phyloP scores from a whole-genome alignment of 2,888 invertebrate species.

The Orthosia gothica region DNA sequence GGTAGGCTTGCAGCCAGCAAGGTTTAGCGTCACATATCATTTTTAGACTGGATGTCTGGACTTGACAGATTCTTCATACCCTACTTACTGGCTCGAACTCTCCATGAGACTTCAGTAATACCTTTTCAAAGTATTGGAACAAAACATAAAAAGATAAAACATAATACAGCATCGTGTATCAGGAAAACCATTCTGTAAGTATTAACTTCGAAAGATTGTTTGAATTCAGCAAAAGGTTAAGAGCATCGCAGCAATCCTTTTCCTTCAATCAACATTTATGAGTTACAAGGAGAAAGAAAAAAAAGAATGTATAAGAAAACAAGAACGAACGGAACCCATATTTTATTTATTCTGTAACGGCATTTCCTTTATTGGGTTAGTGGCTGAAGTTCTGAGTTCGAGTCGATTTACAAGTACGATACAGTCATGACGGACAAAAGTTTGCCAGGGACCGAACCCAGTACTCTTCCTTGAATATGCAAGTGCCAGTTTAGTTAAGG shows the following conservation, averaged over 20 bases:
- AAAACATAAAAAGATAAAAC: conserved; percentile 1
- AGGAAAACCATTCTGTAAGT: conserved; percentile 3
- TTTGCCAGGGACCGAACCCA: background rate
- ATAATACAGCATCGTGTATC: background rate
- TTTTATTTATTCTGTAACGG: conserved; percentile 28
- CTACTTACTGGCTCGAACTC: conserved; percentile 29
- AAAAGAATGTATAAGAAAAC: conserved; percentile 37
- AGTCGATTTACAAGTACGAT: background rate
- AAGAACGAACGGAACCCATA: conserved; percentile 14
- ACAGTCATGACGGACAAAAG: too few relatives aligned
- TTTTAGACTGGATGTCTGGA: too few relatives aligned
- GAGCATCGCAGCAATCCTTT: conserved; percentile 49
- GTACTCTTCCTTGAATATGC: background rate
- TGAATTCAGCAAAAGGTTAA: conserved; percentile 51
- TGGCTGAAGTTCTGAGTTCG: background rate
- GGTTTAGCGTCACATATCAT: too few relatives aligned
- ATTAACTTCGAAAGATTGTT: conserved; percentile 33
- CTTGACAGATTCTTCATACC: too few relatives aligned
- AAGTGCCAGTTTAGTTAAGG: background rate
- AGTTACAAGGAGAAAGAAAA: conserved; percentile 37
- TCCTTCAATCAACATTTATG: conserved; percentile 61
- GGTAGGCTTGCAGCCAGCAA: too few relatives aligned
- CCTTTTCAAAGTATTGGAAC: too few relatives aligned
- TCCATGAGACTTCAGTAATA: conserved; percentile 17
- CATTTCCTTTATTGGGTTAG: conserved; percentile 28